Conservation (phyloP, 1,140 invertebrate genomes). For the fruit fly (Drosophila melanogaster) region Release_6_plus_ISO1_MT NT_033777.3:20149501-20150000, state of each 20-base stretch:
- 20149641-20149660: too few species aligned
- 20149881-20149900: neutral
- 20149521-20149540: too few species aligned
- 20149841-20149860: constrained; percentile 37
- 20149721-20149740: constrained; percentile 19
- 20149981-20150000: constrained; percentile 6
- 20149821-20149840: constrained; percentile 46
- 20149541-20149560: too few species aligned
- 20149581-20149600: too few species aligned
- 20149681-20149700: neutral
- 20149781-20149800: constrained; percentile 25
- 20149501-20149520: too few species aligned
- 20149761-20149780: neutral
- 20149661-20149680: neutral
- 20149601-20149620: too few species aligned
- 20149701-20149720: constrained; percentile 18
- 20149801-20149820: constrained; percentile 57
- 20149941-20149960: constrained; percentile 7
- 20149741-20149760: constrained; percentile 16
- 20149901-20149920: constrained; percentile 20
- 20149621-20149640: too few species aligned
- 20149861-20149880: constrained; percentile 10
- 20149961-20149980: constrained; percentile 4
- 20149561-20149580: too few species aligned
- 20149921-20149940: constrained; percentile 33